Evolutionary conservation across 2,888 invertebrate genomes (phyloP), one percentile per base, ranked within the genome.

Genomic region (Lasioglossum malachurum): DNA sequence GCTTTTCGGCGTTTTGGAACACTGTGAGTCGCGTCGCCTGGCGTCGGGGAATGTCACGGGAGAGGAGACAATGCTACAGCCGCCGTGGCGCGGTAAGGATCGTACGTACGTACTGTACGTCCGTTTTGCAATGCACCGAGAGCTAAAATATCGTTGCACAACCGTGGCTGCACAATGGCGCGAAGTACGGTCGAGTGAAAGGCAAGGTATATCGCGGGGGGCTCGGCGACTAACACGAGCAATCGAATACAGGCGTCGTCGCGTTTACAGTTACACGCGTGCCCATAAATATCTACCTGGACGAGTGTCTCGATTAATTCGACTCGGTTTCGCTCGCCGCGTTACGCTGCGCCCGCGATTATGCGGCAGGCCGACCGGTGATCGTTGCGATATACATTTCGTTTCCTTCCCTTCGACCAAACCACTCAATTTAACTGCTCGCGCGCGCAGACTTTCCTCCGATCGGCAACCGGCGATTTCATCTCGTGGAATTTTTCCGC

Each of bases 61-160:
- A 73, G 31, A 49, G 35, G 46, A 64, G 76, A 83, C 86, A 86
- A 84, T 82, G 76, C 23, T 38, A 23, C 38, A 31, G 64, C 8
- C 64, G 16, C 16, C 8, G 27, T 12, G 12, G 10, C 35, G 19
- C 67, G 73, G 41, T 53, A 44, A 53, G 79, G 75, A 79, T 60
- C 57, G 57, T 78, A 76, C 83, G 46, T 38, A 64, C 73, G 27
- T n/a, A n/a, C 23, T 0, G 8, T 57, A 57, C 53, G 60, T 74
- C 14, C 75, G 53, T 91, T 91, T 91, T 87, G 91, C 91, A 91
- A 91, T 80, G 60, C 80, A 57, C 35, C 80, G 81, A 77, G 87
- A 91, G 89, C 91, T 93, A 92, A 94, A 93, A 92, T 93, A 93
- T 92, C 90, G 90, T 94, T 94, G 93, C 94, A 91, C 93, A 94